phyloP scores from a whole-genome alignment of 2,797 vertebrate genomes.

The Acanthornis magna region DNA sequence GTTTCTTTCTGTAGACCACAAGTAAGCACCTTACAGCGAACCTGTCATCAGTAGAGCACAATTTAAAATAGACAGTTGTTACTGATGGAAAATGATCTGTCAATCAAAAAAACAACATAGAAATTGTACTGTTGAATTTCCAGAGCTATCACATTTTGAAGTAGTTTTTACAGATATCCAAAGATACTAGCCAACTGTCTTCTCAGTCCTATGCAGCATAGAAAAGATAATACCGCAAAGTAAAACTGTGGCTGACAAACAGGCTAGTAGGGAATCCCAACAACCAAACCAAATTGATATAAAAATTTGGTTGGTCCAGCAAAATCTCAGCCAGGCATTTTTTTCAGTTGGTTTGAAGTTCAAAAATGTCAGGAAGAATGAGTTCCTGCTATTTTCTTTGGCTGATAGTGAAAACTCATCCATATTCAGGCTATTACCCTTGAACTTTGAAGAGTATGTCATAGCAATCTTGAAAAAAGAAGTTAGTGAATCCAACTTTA shows the following conservation, averaged over 20 bases:
- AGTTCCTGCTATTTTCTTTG: neutral
- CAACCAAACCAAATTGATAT: neutral
- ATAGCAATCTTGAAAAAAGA: neutral
- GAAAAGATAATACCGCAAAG: neutral
- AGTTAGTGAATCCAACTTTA: neutral
- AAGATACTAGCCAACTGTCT: neutral
- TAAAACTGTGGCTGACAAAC: neutral
- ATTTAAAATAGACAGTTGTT: neutral
- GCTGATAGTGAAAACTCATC: neutral
- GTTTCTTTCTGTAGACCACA: neutral
- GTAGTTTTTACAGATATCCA: neutral
- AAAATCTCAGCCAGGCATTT: neutral
- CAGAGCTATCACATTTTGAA: neutral
- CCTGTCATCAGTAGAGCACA: neutral
- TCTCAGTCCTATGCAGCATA: neutral
- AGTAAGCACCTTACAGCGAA: neutral
- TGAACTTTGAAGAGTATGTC: neutral
- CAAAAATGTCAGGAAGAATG: neutral
- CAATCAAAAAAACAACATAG: neutral
- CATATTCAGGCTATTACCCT: neutral
- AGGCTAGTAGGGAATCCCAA: neutral
- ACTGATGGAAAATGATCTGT: neutral
- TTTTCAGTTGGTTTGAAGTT: neutral
- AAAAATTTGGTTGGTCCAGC: neutral
- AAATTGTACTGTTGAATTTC: neutral